Base-by-base conservation (phyloP, 2,888 invertebrate genomes). In the Unio pictorum region DNA sequence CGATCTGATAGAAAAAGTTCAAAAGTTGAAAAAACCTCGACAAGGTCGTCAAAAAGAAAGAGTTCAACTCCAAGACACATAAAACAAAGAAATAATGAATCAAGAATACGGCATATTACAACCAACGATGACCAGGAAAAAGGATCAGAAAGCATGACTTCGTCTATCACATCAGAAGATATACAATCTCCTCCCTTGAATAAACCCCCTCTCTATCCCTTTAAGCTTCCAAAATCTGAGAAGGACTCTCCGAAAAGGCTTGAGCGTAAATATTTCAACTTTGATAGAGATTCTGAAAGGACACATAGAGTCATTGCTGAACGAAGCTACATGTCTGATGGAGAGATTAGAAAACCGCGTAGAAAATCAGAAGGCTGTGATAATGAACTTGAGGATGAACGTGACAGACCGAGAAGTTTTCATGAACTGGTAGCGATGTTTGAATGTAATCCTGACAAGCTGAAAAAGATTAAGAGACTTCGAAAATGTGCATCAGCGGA, bases 341-440 rank as follows among this genome's bases (percentile, higher is more conserved):
- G 45, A 45, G 45, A 45, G 15, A 45, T 15, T 0, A 45, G 45
- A 45, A 45, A 45, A 45, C 45, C 45, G 11, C 45, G 45, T 45
- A 45, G 45, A 45, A 45, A 45, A 45, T 45, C 45, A 15, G 45
- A 45, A 45, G 45, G 45, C 45, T 45, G 65, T 57, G 71, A 69
- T 6, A 57, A 66, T 30, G 73, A 72, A 7, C 62, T 66, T 60
- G 69, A 73, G 55, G 81, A 79, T 15, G 57, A 69, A 18, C 67
- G 72, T 17, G 82, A 83, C 63, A 69, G 86, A 65, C 84, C 86
- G 61, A 82, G 76, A 58, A 87, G 87, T 73, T 84, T 87, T 73
- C 86, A 86, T 72, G 86, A 85, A 74, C 80, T 85, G 7, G 76
- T 85, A 18, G 81, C 84, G n/a, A 75, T 78, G 30, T 86, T 85